These are phyloP conservation scores for Galerucella nymphaeae DNA, from an alignment of 2,888 invertebrate genomes.

Conservation along the genomic window DNA sequence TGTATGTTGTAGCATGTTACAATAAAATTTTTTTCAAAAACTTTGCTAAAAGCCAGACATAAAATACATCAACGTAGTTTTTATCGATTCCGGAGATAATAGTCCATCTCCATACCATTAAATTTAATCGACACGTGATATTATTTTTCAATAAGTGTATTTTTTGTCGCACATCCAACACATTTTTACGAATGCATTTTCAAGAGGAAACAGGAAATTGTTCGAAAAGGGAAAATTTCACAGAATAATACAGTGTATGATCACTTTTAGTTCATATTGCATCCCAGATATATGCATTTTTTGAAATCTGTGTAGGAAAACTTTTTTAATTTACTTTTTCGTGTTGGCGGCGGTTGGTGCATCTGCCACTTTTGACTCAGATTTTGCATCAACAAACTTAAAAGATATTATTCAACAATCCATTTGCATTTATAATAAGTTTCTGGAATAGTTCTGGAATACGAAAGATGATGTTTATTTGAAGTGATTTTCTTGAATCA, in stretches of 20 bases:
- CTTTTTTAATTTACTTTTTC: too few species aligned
- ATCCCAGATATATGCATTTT: too few species aligned
- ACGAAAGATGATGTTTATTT: not conserved
- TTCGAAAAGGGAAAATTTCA: not conserved
- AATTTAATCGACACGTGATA: not conserved
- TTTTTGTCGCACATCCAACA: not conserved
- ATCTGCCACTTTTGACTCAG: not conserved
- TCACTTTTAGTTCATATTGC: not conserved
- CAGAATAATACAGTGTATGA: not conserved
- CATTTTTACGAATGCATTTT: not conserved
- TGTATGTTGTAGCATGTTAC: too few species aligned
- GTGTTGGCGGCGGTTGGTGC: not conserved
- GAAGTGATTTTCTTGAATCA: constrained; percentile 9
- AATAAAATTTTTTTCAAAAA: not conserved
- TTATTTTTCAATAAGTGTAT: not conserved
- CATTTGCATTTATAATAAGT: constrained; percentile 7
- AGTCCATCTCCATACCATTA: not conserved
- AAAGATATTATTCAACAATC: constrained; percentile 1
- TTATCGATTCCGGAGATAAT: not conserved
- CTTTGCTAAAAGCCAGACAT: not conserved
- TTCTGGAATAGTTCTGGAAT: not conserved
- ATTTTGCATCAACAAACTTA: not conserved
- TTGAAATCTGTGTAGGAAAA: too few species aligned
- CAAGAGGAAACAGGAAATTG: not conserved
- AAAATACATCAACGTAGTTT: constrained; percentile 1